A percentile compares a stretch with the other conserved stretches of the same genome.
Evolutionary conservation across 2,888 invertebrate genomes (phyloP).

Genomic region (Heliconius cydno): DNA sequence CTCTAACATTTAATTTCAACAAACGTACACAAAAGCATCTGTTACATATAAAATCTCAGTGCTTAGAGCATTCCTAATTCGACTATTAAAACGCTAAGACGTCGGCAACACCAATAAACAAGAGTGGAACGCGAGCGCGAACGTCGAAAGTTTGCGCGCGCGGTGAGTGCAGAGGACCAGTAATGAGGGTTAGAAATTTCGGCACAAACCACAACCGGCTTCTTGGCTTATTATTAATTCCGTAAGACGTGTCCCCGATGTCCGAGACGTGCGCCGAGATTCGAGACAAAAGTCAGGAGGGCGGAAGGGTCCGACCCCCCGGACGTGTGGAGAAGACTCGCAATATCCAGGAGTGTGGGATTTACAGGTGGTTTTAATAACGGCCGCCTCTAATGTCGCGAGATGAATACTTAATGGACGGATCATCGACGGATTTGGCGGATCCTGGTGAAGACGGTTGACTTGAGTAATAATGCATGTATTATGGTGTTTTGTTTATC

Average conservation of each 20-base stretch:
- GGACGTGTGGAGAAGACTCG: constrained; percentile 74
- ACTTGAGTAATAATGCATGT: constrained; percentile 45
- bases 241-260: constrained; percentile 84
- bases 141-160: constrained; percentile 77
- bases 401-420: constrained; percentile 82
- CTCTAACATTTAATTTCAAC: neutral
- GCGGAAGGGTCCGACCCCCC: constrained; percentile 70
- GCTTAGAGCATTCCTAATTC: constrained; percentile 75
- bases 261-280: constrained; percentile 84
- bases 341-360: constrained; percentile 65
- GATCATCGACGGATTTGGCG: constrained; percentile 71
- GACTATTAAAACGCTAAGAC: constrained; percentile 79
- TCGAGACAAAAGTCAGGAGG: constrained; percentile 82
- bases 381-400: constrained; percentile 79
- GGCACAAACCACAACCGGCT: constrained; percentile 80
- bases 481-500: constrained; percentile 28
- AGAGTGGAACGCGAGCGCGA: constrained; percentile 73
- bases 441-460: constrained; percentile 55
- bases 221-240: constrained; percentile 85
- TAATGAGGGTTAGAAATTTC: constrained; percentile 83
- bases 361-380: constrained; percentile 84
- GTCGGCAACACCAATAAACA: constrained; percentile 80
- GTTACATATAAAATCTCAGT: constrained; percentile 52
- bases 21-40: constrained; percentile 11
- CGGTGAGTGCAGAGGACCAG: constrained; percentile 79